A percentile compares a stretch with the other conserved stretches of the same genome.
These are phyloP conservation scores for Phalacrocorax pelagicus DNA, from an alignment of 2,113 vertebrate species.

Conservation along the genomic window DNA sequence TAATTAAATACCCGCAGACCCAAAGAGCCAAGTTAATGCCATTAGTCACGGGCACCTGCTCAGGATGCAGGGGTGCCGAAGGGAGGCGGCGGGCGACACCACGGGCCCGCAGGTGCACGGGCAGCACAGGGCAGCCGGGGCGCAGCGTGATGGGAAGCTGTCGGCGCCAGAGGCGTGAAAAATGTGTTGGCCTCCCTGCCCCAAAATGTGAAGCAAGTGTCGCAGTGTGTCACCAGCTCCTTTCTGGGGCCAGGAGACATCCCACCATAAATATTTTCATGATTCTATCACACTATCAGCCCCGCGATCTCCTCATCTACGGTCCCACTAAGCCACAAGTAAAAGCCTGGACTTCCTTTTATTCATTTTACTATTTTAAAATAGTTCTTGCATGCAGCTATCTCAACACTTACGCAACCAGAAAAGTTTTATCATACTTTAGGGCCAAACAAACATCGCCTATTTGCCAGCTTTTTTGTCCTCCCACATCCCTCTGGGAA, in stretches of 20 bases:
- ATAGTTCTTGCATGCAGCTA: background rate
- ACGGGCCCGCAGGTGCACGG: accelerated
- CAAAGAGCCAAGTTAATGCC: background rate
- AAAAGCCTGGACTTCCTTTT: background rate
- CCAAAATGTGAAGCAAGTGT: background rate
- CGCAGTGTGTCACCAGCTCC: background rate
- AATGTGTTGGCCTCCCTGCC: background rate
- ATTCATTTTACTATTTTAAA: background rate
- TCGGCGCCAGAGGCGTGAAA: background rate
- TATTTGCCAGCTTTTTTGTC: background rate
- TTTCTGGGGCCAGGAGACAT: background rate
- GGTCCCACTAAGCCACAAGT: background rate
- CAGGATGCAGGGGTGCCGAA: accelerated
- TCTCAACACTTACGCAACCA: background rate
- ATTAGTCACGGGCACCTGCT: background rate
- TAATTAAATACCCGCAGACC: background rate
- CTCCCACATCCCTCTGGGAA: background rate
- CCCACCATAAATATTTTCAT: background rate
- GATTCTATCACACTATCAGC: background rate
- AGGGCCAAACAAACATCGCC: background rate
- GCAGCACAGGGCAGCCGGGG: background rate
- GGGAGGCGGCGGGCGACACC: accelerated
- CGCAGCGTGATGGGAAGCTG: background rate
- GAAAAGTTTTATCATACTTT: background rate
- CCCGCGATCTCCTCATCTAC: background rate